A percentile compares a stretch with the other conserved stretches of the same genome.
These are phyloP conservation scores for Vulpes vulpes DNA, from an alignment of 2,113 vertebrate species.

Conservation along the genomic window DNA sequence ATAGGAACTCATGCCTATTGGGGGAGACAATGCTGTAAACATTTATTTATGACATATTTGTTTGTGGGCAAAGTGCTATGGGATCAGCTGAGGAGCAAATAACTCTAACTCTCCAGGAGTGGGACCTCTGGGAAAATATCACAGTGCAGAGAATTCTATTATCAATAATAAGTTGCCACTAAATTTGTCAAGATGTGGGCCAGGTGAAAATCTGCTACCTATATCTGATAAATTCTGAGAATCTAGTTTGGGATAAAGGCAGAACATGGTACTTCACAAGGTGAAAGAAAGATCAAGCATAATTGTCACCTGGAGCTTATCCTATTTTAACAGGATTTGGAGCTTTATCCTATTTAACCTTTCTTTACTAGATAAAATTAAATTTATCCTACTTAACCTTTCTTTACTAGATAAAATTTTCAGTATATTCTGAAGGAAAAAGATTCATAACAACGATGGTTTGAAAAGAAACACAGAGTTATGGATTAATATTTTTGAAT, in stretches of 20 bases:
- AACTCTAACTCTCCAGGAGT: neutral
- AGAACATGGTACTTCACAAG: neutral
- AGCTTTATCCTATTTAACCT: no score
- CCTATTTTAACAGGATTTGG: neutral
- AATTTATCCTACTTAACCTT: neutral
- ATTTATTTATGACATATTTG: neutral
- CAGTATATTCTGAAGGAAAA: neutral
- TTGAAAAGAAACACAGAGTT: slow-evolving; percentile 4
- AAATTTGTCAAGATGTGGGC: neutral
- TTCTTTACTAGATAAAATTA: neutral
- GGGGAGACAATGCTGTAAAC: neutral
- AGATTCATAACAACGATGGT: neutral
- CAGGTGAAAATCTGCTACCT: neutral
- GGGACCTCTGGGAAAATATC: neutral
- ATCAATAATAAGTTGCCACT: neutral
- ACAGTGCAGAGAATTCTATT: neutral
- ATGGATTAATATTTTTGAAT: neutral
- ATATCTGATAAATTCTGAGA: neutral
- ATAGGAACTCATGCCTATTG: neutral
- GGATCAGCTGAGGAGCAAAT: neutral
- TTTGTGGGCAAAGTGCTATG: neutral
- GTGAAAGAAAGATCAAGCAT: neutral
- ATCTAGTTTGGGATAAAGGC: neutral
- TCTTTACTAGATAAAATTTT: neutral
- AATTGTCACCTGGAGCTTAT: neutral